Evolutionary conservation across 2,113 vertebrate species (phyloP), one percentile per base, ranked within the genome.

Genomic region (Hippocampus zosterae): DNA sequence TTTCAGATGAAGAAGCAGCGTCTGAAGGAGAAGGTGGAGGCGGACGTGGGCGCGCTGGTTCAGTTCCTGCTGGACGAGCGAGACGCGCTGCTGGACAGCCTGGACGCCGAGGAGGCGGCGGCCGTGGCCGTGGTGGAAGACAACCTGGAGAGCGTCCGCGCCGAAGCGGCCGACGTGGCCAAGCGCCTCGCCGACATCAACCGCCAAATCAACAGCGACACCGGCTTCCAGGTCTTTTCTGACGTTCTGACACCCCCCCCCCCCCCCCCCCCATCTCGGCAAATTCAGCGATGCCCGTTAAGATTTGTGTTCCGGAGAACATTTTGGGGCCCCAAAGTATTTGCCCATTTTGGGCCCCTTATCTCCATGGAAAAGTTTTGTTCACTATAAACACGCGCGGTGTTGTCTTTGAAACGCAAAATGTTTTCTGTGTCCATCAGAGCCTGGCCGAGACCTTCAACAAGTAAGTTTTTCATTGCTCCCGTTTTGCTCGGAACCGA

Each of bases 11-110:
- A 87, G 85, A 93, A 91, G 40, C 76, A 89, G 69, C 82, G 86
- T 7, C 83, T 93, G 62, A 93, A 92, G 73, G 90, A 92, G 63
- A 93, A 91, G 83, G 92, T 93, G 0, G 91, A 93, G 69, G 87
- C 85, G 0, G 91, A 92, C 7, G 90, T 93, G 0, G 91, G 91
- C 0, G 90, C 87, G 0, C 67, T 93, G 81, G 91, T 93, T 50
- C 92, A 93, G 74, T 93, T 93, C 76, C 55, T 93, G 75, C 76
- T 93, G 15, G 90, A 93, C 21, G 91, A 93, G 81, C 88, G 90
- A 53, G 92, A 93, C 77, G 84, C 89, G 0, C 76, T 93, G 46
- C 85, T 93, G 12, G 92, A 91, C 44, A 87, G 79, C 68, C 81
- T 93, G 78, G 92, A 93, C 1, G 80, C 85, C 0, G 91, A 93